These are phyloP conservation scores for Ceratotherium simum DNA, from an alignment of 2,113 vertebrate genomes.

Conservation along the genomic window DNA sequence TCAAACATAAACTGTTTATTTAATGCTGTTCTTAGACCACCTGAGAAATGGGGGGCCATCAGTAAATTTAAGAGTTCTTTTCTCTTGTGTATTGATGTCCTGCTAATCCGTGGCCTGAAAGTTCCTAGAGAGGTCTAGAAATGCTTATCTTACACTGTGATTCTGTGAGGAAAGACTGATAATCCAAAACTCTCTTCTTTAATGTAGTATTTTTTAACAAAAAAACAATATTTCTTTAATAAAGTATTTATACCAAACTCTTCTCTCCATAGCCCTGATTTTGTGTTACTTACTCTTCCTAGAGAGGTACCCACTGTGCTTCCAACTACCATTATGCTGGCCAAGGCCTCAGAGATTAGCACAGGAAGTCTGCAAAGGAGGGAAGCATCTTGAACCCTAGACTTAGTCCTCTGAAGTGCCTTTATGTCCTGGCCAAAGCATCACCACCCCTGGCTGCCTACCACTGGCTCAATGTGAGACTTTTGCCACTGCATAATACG, in stretches of 20 bases:
- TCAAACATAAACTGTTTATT: neutral
- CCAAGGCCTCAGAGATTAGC: neutral
- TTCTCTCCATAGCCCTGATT: constrained; percentile 71
- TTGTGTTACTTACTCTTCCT: constrained; percentile 57
- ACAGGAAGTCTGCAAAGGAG: neutral
- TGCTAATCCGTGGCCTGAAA: neutral
- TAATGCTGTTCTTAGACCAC: neutral
- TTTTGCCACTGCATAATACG: neutral
- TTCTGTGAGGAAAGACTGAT: constrained; percentile 65
- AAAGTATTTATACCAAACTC: constrained; percentile 82
- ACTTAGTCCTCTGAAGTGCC: neutral
- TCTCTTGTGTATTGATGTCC: neutral
- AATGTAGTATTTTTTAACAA: constrained; percentile 79
- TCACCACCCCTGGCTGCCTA: neutral
- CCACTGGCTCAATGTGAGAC: fast-evolving
- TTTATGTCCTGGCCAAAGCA: neutral
- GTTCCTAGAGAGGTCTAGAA: constrained; percentile 38
- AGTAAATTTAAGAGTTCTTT: neutral
- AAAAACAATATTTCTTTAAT: constrained; percentile 80
- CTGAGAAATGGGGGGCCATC: neutral
- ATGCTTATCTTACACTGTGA: constrained; percentile 66
- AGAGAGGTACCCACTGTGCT: neutral
- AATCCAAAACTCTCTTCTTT: constrained; percentile 66
- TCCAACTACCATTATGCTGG: neutral
- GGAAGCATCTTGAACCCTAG: neutral